Evolutionary conservation across 2,797 vertebrate species (phyloP), one percentile per base, ranked within the genome.

Genomic region (Pseudochirops cupreus): DNA sequence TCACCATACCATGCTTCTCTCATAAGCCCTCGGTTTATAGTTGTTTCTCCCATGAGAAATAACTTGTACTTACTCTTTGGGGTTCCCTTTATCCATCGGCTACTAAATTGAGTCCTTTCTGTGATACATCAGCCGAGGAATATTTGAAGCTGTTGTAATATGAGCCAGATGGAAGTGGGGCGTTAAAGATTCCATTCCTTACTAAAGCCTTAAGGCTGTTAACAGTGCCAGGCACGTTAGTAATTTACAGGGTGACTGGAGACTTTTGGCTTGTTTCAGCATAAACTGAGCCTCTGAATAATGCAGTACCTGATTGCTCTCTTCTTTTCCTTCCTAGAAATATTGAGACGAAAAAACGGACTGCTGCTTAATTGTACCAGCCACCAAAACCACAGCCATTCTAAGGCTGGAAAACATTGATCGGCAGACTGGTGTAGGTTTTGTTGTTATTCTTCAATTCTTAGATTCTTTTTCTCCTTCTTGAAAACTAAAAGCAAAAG

Each of bases 401-500:
- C 74, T 46, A 46, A 26, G 2, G 1, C 7, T 46, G 74, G 7
- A 46, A 82, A 24, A 21, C 18, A 46, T 46, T 46, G 21, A 46
- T 11, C 28, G 24, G 39, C 9, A 82, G 5, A 24, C 39, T 46
- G 12, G 26, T 87, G 9, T 4, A 50, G n/a, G n/a, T 0, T 39
- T 74, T 74, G 24, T 67, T 18, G n/a, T 82, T 39, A 24, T 82
- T 46, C 26, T 24, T 87, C 26, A 50, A 9, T 50, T 46, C 24
- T 87, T 87, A 46, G 39, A 87, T 87, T 87, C 24, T 46, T 46
- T 87, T 50, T 50, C 74, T 87, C 39, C 7, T 67, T 82, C 39
- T 87, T 87, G 74, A 87, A 87, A 87, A 87, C 74, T 87, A 26
- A 87, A 87, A 87, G 39, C 74, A 87, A 87, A 50, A 87, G 39